These are phyloP conservation scores for Cyprinodon variegatus DNA, from an alignment of 2,113 vertebrate genomes.

Conservation along the genomic window DNA sequence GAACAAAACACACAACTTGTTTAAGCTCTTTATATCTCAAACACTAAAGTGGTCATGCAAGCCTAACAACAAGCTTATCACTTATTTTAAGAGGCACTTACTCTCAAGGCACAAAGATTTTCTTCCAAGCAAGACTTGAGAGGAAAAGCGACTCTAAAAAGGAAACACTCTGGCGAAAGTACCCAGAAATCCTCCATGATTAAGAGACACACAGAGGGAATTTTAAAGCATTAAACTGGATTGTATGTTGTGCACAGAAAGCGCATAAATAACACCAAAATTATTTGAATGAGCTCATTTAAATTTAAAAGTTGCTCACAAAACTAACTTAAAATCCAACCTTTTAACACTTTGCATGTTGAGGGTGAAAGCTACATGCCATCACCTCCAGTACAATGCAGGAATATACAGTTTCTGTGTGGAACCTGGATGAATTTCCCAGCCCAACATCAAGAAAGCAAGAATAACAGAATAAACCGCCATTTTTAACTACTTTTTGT, in stretches of 20 bases:
- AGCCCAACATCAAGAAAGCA: background rate
- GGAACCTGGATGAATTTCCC: too few species aligned
- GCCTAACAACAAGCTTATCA: slow-evolving; percentile 28
- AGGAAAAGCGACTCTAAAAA: slow-evolving; percentile 26
- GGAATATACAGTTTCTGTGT: background rate
- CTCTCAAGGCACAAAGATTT: slow-evolving; percentile 14
- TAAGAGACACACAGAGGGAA: background rate
- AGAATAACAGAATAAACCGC: background rate
- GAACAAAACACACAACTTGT: slow-evolving; percentile 5
- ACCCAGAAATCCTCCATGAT: background rate
- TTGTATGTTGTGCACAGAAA: background rate
- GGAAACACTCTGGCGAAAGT: background rate
- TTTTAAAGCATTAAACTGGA: background rate
- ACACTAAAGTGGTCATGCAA: slow-evolving; percentile 29
- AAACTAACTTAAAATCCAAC: background rate
- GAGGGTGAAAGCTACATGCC: background rate
- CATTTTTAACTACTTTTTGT: background rate
- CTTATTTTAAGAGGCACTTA: slow-evolving; percentile 28
- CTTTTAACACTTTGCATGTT: background rate
- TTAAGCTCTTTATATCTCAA: slow-evolving; percentile 23
- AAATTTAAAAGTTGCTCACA: background rate
- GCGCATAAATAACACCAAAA: slow-evolving; percentile 1
- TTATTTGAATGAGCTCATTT: background rate
- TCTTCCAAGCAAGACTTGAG: slow-evolving; percentile 5
- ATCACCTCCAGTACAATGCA: background rate